A percentile compares a stretch with the other conserved stretches of the same genome.
phyloP scores from a whole-genome alignment of 2,113 vertebrate species.

The Ceyx margarethae region DNA sequence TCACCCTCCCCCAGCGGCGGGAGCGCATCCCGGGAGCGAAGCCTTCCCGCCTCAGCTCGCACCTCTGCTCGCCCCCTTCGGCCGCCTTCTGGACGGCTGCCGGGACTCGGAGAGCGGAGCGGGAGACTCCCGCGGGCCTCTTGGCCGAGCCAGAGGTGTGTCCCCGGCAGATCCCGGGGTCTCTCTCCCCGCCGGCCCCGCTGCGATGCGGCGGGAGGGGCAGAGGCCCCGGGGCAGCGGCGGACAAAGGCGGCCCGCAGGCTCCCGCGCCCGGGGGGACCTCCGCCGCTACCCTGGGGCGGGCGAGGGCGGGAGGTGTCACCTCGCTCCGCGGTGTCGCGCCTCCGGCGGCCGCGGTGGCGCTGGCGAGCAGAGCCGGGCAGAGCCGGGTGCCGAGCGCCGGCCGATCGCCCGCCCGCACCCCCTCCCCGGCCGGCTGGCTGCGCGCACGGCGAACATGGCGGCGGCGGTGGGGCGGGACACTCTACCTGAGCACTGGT shows the following conservation, averaged over 20 bases:
- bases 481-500: constrained; percentile 91
- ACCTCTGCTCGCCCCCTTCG: not conserved
- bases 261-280: not conserved
- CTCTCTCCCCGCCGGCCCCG: not conserved
- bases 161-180: accelerated
- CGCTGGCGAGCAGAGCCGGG: constrained; percentile 17
- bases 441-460: constrained; percentile 79
- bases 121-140: not conserved
- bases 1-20: not conserved
- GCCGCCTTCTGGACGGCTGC: not conserved
- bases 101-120: accelerated
- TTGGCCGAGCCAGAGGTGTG: accelerated
- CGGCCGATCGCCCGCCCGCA: not conserved
- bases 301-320: not conserved
- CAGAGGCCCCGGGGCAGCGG: not conserved
- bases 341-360: not conserved
- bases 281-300: not conserved
- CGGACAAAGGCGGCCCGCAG: not conserved
- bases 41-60: not conserved
- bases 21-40: not conserved
- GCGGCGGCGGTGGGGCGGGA: constrained; percentile 91
- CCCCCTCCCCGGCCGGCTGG: not conserved
- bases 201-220: not conserved
- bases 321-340: not conserved
- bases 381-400: not conserved